Conservation (phyloP, 2,797 vertebrate species). For the Pristis pectinata region DNA sequence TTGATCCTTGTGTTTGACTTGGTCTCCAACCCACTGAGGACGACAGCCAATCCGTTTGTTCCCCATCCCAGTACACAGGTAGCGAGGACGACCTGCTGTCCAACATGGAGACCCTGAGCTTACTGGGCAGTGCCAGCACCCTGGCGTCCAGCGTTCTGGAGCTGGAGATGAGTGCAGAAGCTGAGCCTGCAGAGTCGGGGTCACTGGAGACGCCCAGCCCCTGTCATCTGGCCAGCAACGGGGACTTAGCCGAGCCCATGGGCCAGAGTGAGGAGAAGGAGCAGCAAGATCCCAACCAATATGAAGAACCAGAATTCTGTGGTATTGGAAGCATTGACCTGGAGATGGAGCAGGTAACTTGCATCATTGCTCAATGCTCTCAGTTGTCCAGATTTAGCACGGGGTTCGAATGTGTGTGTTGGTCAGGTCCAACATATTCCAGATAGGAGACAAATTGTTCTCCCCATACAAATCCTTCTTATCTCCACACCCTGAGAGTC, state of each 20-base stretch:
- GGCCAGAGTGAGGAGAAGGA: constrained; percentile 76
- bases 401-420: neutral
- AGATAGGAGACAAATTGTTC: neutral
- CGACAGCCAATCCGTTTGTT: neutral
- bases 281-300: constrained; percentile 67
- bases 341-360: constrained; percentile 25
- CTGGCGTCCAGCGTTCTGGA: constrained; percentile 62
- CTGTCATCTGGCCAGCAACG: constrained; percentile 48
- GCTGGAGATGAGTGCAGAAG: constrained; percentile 50
- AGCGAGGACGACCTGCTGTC: constrained; percentile 66
- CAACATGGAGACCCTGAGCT: constrained; percentile 50
- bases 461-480: neutral
- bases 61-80: constrained; percentile 52
- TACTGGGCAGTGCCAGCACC: constrained; percentile 56
- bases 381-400: neutral
- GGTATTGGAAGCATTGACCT: constrained; percentile 38
- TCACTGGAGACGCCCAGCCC: constrained; percentile 41
- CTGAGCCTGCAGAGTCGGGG: constrained; percentile 40
- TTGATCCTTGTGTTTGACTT: too few relatives aligned
- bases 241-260: constrained; percentile 55
- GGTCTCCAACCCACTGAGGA: too few relatives aligned
- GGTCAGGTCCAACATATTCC: neutral
- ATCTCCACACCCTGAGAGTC: too few relatives aligned
- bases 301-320: constrained; percentile 49
- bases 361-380: too few relatives aligned